phyloP scores from a whole-genome alignment of 2,797 vertebrate species.

The Staurois parvus region DNA sequence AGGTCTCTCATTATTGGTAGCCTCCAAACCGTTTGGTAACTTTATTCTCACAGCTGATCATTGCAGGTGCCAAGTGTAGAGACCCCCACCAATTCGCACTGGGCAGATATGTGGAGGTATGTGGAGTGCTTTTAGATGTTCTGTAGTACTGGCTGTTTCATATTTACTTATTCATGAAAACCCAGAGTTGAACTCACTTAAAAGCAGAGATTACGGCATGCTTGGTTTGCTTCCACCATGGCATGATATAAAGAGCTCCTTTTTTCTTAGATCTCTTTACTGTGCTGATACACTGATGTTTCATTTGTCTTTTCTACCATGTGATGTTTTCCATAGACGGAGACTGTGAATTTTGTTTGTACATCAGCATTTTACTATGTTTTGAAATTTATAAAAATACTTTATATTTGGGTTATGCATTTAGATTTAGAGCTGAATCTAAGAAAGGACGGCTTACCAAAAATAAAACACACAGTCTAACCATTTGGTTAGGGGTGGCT shows the following conservation, averaged over 20 bases:
- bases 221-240: not conserved
- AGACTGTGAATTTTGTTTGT: not conserved
- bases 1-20: not conserved
- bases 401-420: not conserved
- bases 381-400: too few species aligned
- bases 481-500: not conserved
- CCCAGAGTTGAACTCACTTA: not conserved
- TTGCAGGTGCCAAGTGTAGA: not conserved
- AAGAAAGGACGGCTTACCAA: not conserved
- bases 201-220: not conserved
- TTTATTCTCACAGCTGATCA: not conserved
- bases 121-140: not conserved
- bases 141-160: not conserved
- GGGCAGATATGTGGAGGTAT: not conserved
- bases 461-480: not conserved
- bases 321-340: not conserved
- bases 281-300: not conserved
- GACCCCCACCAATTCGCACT: not conserved
- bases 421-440: not conserved
- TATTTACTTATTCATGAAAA: conserved; percentile 33
- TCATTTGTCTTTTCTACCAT: not conserved
- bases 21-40: not conserved
- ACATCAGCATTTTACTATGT: too few species aligned
- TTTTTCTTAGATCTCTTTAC: not conserved
- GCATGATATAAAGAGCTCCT: not conserved